phyloP scores from a whole-genome alignment of 1,140 invertebrate species.

The Drosophila arawakana region DNA sequence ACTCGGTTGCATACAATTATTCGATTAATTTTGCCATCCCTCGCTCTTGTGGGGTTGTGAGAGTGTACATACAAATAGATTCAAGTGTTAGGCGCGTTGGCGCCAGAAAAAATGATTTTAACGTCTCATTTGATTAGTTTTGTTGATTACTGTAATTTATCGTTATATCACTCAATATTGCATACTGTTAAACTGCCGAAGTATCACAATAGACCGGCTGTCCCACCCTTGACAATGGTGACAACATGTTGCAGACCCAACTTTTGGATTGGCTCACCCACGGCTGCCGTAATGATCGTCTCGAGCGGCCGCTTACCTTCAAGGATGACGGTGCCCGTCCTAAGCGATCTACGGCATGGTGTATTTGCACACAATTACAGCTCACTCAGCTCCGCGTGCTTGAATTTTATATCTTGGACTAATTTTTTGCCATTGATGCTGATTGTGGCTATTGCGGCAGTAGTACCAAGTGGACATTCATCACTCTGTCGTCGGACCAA shows the following conservation, averaged over 20 bases:
- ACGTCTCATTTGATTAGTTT: constrained; percentile 6
- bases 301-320: constrained; percentile 87
- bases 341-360: constrained; percentile 88
- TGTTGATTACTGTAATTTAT: neutral
- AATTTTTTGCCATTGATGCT: constrained; percentile 95
- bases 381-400: constrained; percentile 91
- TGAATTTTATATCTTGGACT: constrained; percentile 95
- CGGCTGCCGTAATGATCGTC: constrained; percentile 90
- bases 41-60: neutral
- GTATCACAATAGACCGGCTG: constrained; percentile 83
- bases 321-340: constrained; percentile 70
- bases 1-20: neutral
- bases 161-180: constrained; percentile 37
- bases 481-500: constrained; percentile 92
- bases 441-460: constrained; percentile 94
- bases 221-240: constrained; percentile 86
- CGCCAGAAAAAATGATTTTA: neutral
- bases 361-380: constrained; percentile 93
- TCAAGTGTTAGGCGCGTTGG: constrained; percentile 17
- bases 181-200: constrained; percentile 49
- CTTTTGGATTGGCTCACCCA: constrained; percentile 89
- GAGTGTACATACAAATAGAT: neutral
- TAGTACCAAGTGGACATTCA: constrained; percentile 94
- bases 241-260: constrained; percentile 89
- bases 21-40: neutral